Base-by-base conservation (phyloP, 2,797 vertebrate species). In the Balearica regulorum region DNA sequence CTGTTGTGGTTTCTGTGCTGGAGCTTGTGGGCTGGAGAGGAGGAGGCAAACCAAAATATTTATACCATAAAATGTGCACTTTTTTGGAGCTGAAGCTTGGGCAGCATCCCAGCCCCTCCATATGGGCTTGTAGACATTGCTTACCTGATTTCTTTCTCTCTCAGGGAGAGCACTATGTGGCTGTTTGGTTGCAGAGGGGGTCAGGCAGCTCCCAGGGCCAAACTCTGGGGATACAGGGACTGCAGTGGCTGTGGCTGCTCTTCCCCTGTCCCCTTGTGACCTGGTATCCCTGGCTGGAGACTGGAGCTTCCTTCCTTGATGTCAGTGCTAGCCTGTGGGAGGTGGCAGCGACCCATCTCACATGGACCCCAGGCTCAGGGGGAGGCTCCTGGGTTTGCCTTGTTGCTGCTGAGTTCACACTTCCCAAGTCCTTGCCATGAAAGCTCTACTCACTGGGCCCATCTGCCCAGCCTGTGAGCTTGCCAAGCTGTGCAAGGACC, bases 21-120 rank as follows among this genome's bases (percentile, higher is more conserved):
- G 33, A 95, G 61, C 54, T 83, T 37, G 72, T 97, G 89, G 93
- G 95, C 85, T 96, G 89, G 37, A 53, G 66, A 93, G 85, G 82
- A 93, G 86, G 90, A 83, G 88, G 94, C 51, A 65, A 97, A 93
- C 94, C 83, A 95, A 88, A 97, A 76, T 96, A 96, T 97, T 97
- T 92, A 94, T 91, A 83, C 62, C 62, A 24, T 37, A 18, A 91
- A 81, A 93, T 85, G 88, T 83, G 90, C 79, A 83, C 87, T 93
- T 92, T 89, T 87, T 93, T 64, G 11, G 48, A 75, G 91, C 72
- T 90, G 87, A 90, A 96, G 89, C 93, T 95, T 94, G 94, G 92
- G 95, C 92, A 96, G 80, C 91, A 24, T 90, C 87, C 89, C 93
- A 96, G 75, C 80, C 87, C 73, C 54, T 94, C 96, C 85, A 89